These are phyloP conservation scores for Clarias batrachus DNA, from an alignment of 2,113 vertebrate genomes.

Conservation along the genomic window DNA sequence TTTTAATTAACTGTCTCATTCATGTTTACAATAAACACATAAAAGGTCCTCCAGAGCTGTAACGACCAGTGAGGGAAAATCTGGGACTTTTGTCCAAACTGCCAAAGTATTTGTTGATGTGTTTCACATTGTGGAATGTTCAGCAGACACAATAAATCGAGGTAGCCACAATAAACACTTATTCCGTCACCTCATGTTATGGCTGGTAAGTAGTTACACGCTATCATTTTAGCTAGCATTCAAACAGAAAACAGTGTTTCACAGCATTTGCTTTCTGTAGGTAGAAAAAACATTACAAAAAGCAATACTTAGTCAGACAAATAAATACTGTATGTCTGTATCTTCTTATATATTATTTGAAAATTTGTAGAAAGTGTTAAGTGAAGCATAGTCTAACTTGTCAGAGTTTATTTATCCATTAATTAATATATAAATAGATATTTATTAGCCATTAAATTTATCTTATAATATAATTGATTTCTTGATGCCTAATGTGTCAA, in stretches of 20 bases:
- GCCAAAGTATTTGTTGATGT: not conserved
- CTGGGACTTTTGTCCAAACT: not conserved
- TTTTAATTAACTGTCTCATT: constrained; percentile 71
- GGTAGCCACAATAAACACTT: not conserved
- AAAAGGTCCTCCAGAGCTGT: not conserved
- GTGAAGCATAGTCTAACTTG: not conserved
- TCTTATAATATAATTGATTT: not conserved
- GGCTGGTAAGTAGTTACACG: too few species aligned
- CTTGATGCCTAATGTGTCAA: not conserved
- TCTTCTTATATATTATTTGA: not conserved
- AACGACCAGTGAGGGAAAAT: not conserved
- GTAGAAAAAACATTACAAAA: too few species aligned
- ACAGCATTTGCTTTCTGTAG: too few species aligned
- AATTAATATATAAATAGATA: too few species aligned
- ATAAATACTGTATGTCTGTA: not conserved
- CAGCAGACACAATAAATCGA: not conserved
- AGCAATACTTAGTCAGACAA: too few species aligned
- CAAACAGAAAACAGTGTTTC: too few species aligned
- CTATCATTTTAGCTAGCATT: too few species aligned
- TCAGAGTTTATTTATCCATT: not conserved
- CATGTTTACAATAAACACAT: constrained; percentile 9
- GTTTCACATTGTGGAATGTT: not conserved
- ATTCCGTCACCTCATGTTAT: not conserved
- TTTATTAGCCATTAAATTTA: not conserved
- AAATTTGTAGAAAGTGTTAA: not conserved